phyloP scores from a whole-genome alignment of 1,140 invertebrate genomes.

The Carposina sasakii region DNA sequence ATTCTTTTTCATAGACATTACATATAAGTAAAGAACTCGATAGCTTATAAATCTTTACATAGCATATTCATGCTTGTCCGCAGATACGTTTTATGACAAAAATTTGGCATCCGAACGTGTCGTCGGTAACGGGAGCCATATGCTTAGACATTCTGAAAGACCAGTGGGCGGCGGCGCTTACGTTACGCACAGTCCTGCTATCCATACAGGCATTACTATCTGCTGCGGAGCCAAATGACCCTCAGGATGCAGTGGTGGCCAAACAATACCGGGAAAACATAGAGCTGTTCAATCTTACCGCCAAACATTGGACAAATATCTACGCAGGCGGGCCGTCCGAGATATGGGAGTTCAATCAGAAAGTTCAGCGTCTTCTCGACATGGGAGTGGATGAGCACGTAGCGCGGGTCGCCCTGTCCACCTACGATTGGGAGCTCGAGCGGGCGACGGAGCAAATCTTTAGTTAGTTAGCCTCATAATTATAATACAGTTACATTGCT shows the following conservation, averaged over 20 bases:
- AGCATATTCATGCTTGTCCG: constrained; percentile 35
- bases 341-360: constrained; percentile 83
- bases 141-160: constrained; percentile 99
- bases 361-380: constrained; percentile 86
- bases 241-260: constrained; percentile 97
- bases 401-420: constrained; percentile 88
- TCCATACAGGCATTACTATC: constrained; percentile 94
- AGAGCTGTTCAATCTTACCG: constrained; percentile 90
- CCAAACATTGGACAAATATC: constrained; percentile 94
- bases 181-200: constrained; percentile 93
- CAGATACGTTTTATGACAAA: constrained; percentile 95
- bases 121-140: constrained; percentile 98
- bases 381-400: constrained; percentile 92
- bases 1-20: no score
- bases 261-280: constrained; percentile 94
- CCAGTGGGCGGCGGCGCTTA: constrained; percentile 99
- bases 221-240: constrained; percentile 96
- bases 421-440: constrained; percentile 92
- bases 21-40: no score
- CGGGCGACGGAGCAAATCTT: constrained; percentile 90
- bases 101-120: constrained; percentile 99
- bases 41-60: no score
- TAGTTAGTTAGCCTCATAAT: constrained; percentile 77
- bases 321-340: constrained; percentile 89
- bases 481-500: no score